Evolutionary conservation across 2,113 vertebrate species (phyloP).

Genomic region (Alouatta palliata): DNA sequence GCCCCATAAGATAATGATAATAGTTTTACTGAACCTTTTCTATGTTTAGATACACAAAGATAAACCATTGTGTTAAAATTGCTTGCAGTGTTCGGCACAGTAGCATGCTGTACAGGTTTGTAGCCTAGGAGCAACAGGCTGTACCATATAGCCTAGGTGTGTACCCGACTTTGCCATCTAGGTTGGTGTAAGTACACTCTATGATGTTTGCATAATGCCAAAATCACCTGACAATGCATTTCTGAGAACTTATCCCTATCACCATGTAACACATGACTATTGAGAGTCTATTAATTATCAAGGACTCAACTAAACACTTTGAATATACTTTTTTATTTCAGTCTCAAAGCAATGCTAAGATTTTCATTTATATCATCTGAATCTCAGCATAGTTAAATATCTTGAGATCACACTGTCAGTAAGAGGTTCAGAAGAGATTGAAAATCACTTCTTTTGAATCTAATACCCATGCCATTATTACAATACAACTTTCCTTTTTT

Average conservation of each 20-base stretch:
- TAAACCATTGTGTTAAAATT: not conserved
- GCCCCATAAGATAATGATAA: not conserved
- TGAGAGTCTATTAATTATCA: not conserved
- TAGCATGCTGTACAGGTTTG: not conserved
- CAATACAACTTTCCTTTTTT: not conserved
- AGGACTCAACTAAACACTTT: not conserved
- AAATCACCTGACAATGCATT: not conserved
- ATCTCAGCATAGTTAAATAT: not conserved
- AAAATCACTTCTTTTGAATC: not conserved
- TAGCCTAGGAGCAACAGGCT: not conserved
- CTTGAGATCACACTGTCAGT: not conserved
- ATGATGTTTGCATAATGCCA: not conserved
- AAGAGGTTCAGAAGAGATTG: not conserved
- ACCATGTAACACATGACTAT: not conserved
- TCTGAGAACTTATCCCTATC: not conserved
- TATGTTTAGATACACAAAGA: not conserved
- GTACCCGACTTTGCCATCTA: not conserved
- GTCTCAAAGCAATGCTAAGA: not conserved
- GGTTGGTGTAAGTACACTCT: no score
- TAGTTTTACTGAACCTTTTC: not conserved
- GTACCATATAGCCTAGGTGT: not conserved
- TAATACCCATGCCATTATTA: not conserved
- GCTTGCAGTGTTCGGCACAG: not conserved
- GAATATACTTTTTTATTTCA: slow-evolving; percentile 16
- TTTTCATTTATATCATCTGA: not conserved